These are phyloP conservation scores for Dynastes hyllus DNA, from an alignment of 2,888 invertebrate genomes.

Conservation along the genomic window DNA sequence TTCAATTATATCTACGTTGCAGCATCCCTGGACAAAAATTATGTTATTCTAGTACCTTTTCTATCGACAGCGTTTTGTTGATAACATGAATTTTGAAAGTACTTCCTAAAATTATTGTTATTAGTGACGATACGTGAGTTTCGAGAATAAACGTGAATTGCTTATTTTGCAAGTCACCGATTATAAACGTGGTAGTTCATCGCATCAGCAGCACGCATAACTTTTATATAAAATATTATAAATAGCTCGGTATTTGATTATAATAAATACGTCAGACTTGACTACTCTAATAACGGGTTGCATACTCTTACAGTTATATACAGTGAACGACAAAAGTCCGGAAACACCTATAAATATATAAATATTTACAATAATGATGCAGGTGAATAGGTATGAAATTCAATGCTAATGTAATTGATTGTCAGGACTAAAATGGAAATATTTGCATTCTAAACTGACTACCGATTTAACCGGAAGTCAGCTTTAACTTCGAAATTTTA, in stretches of 20 bases:
- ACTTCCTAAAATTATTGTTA: constrained; percentile 4
- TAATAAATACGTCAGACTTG: background rate
- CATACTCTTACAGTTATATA: background rate
- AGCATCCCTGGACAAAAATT: background rate
- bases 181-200: background rate
- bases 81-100: constrained; percentile 7
- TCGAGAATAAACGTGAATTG: background rate
- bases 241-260: background rate
- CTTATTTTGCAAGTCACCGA: constrained; percentile 7
- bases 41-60: background rate
- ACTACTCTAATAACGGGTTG: background rate
- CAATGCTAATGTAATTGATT: too few relatives aligned
- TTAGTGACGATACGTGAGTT: constrained; percentile 5
- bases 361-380: too few relatives aligned
- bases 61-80: background rate
- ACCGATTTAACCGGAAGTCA: too few relatives aligned
- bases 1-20: constrained; percentile 14
- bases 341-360: too few relatives aligned
- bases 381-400: too few relatives aligned
- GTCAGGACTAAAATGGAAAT: too few relatives aligned
- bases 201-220: background rate
- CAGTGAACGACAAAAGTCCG: too few relatives aligned
- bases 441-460: too few relatives aligned
- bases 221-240: background rate
- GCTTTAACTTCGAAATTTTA: too few relatives aligned